Evolutionary conservation across 2,113 vertebrate species (phyloP).

Genomic region (Lates calcarifer): DNA sequence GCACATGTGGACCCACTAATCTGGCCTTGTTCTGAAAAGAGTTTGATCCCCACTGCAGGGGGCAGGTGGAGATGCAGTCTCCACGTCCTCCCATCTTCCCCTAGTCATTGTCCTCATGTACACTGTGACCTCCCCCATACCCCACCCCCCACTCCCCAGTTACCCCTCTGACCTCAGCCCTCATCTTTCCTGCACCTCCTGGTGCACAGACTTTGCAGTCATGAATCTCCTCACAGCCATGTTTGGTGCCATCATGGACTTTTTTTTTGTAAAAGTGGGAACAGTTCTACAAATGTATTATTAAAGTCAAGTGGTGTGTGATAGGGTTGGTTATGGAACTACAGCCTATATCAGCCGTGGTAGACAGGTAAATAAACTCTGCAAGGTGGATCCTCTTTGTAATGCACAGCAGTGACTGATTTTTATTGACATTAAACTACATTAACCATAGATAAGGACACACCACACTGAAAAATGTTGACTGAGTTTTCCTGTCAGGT

Average conservation of each 20-base stretch:
- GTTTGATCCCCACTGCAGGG: slow-evolving; percentile 59
- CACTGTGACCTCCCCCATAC: slow-evolving; percentile 16
- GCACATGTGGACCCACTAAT: slow-evolving; percentile 52
- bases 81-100: slow-evolving; percentile 13
- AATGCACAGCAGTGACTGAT: too few relatives aligned
- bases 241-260: not conserved
- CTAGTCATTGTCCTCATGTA: slow-evolving; percentile 17
- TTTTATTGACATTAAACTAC: too few relatives aligned
- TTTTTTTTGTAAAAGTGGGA: not conserved
- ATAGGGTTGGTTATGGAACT: too few relatives aligned
- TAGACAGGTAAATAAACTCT: too few relatives aligned
- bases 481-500: too few relatives aligned
- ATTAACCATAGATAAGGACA: too few relatives aligned
- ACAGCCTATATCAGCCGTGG: too few relatives aligned
- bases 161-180: not conserved
- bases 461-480: too few relatives aligned
- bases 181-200: not conserved
- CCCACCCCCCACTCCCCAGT: not conserved
- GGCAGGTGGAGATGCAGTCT: slow-evolving; percentile 25
- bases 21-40: slow-evolving; percentile 57
- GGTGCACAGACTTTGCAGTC: not conserved
- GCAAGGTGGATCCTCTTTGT: too few relatives aligned
- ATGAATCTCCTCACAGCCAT: not conserved
- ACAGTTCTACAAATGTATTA: too few relatives aligned
- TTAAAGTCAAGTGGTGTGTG: too few relatives aligned